Percentiles rank a stretch among this genome's conserved stretches.
Conservation (phyloP, 2,888 invertebrate species). For the Galerucella calmariensis region DNA sequence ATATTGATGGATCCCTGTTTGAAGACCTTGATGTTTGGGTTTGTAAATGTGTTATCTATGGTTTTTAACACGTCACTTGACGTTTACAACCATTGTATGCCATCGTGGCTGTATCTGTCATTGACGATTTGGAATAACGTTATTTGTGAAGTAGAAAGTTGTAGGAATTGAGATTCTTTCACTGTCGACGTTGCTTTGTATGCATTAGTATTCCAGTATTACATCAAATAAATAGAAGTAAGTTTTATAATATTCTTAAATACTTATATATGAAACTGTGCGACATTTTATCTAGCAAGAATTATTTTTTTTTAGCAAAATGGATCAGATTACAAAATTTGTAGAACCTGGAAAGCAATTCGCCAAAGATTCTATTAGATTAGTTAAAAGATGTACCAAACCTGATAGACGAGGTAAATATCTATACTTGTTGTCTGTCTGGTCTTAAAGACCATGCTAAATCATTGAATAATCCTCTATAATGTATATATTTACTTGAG, state of each 20-base stretch:
- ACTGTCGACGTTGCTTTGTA: constrained; percentile 21
- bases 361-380: constrained; percentile 96
- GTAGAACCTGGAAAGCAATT: constrained; percentile 96
- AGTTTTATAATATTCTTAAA: constrained; percentile 8
- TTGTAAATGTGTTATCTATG: too few relatives aligned
- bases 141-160: constrained; percentile 6
- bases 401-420: constrained; percentile 94
- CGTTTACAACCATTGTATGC: constrained; percentile 26
- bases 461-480: not conserved
- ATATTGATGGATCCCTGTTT: not conserved
- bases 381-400: constrained; percentile 99
- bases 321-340: constrained; percentile 97
- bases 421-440: not conserved
- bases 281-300: not conserved
- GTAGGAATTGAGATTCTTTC: constrained; percentile 5
- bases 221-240: constrained; percentile 17
- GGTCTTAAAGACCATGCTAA: not conserved
- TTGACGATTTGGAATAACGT: constrained; percentile 1
- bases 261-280: not conserved
- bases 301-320: constrained; percentile 60
- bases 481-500: too few relatives aligned
- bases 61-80: constrained; percentile 28
- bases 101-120: constrained; percentile 33
- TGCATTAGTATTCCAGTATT: not conserved
- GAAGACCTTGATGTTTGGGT: not conserved